These are phyloP conservation scores for Drosophila prolongata DNA, from an alignment of 2,888 invertebrate genomes.

Conservation along the genomic window DNA sequence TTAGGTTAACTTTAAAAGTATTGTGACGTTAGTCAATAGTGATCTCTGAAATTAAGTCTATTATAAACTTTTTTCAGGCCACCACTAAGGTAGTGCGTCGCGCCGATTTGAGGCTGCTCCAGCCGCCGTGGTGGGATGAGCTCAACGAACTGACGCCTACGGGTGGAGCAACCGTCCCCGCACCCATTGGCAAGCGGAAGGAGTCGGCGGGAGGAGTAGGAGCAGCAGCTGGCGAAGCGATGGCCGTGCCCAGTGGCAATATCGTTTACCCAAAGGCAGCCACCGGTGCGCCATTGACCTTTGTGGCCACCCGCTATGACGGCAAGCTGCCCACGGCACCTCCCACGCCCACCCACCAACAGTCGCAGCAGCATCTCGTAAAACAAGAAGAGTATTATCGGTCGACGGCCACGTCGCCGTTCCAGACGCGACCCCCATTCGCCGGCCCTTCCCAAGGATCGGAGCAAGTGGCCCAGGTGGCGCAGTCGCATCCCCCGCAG, in stretches of 20 bases:
- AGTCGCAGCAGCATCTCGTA: slow-evolving; percentile 53
- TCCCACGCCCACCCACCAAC: slow-evolving; percentile 48
- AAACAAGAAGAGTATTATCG: slow-evolving; percentile 86
- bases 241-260: slow-evolving; percentile 61
- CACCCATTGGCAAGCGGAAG: slow-evolving; percentile 46
- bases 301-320: slow-evolving; percentile 81
- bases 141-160: slow-evolving; percentile 87
- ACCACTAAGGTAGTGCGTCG: slow-evolving; percentile 88
- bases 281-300: slow-evolving; percentile 53
- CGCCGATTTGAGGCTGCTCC: slow-evolving; percentile 94
- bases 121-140: slow-evolving; percentile 99
- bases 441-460: slow-evolving; percentile 47
- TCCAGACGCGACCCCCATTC: slow-evolving; percentile 79
- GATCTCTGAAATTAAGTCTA: not conserved
- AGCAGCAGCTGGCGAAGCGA: slow-evolving; percentile 30
- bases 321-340: slow-evolving; percentile 68
- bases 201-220: slow-evolving; percentile 36
- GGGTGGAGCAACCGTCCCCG: slow-evolving; percentile 23
- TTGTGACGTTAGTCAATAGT: too few relatives aligned
- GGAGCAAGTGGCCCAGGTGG: slow-evolving; percentile 39
- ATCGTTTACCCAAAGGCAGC: slow-evolving; percentile 65
- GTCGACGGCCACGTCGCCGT: slow-evolving; percentile 87
- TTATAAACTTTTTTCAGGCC: slow-evolving; percentile 31
- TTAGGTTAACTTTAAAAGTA: too few relatives aligned
- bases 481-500: slow-evolving; percentile 47